These are phyloP conservation scores for Oriolus oriolus DNA, from an alignment of 2,113 vertebrate species.

Conservation along the genomic window DNA sequence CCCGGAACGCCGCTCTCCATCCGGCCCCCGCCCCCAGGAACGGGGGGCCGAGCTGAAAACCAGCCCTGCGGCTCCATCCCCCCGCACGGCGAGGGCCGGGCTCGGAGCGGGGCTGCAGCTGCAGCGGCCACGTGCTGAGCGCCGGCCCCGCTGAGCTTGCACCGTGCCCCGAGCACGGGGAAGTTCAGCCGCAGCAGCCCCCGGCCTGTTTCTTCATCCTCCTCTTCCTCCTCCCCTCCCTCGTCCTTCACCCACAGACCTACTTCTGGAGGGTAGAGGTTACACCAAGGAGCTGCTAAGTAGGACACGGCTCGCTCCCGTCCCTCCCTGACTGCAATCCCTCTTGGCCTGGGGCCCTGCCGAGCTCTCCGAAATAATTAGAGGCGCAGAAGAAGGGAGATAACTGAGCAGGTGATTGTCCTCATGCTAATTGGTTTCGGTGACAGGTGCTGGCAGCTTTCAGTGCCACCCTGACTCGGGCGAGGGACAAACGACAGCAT, in stretches of 20 bases:
- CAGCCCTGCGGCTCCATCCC: background rate
- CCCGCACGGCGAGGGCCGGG: accelerated
- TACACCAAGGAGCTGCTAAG: background rate
- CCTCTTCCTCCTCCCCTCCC: background rate
- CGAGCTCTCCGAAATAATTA: background rate
- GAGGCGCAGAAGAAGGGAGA: background rate
- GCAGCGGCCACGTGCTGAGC: background rate
- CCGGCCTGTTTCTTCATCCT: accelerated
- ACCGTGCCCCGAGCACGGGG: accelerated
- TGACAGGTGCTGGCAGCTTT: background rate
- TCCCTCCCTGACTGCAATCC: background rate
- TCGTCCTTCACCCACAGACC: background rate
- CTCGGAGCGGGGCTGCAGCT: background rate
- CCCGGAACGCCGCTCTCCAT: background rate
- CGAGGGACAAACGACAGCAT: accelerated
- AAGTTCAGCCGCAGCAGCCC: background rate
- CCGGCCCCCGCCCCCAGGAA: background rate
- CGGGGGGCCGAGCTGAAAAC: background rate
- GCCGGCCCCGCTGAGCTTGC: background rate
- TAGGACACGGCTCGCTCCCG: background rate
- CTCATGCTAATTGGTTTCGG: background rate
- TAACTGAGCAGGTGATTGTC: accelerated
- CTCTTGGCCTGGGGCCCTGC: background rate
- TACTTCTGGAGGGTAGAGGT: background rate
- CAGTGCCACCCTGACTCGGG: background rate